These are phyloP conservation scores for Ganaspis brasiliensis DNA, from an alignment of 2,888 invertebrate genomes.

Conservation along the genomic window DNA sequence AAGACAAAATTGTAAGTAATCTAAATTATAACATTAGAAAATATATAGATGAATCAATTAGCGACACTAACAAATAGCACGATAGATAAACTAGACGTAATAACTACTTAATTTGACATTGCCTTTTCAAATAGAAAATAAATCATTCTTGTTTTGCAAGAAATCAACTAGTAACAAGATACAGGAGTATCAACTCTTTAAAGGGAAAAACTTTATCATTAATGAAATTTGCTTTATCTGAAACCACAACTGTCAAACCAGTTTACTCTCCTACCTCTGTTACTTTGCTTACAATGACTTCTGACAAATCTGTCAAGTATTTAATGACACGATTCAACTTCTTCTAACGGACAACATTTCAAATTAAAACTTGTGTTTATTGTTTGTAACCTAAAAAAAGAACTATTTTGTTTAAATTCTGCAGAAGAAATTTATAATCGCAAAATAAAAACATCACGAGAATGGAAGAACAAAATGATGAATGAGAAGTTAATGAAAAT, in stretches of 20 bases:
- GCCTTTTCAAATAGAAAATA: background rate
- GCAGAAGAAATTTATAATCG: background rate
- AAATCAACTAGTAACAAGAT: background rate
- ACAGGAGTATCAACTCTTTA: background rate
- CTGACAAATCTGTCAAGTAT: slow-evolving; percentile 2
- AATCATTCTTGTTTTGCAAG: background rate
- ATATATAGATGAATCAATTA: no score
- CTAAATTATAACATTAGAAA: no score
- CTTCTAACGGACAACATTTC: background rate
- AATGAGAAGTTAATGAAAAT: background rate
- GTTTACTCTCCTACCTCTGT: slow-evolving; percentile 19
- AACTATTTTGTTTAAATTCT: no score
- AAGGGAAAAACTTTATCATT: slow-evolving; percentile 1
- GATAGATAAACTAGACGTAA: no score
- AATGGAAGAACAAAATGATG: background rate
- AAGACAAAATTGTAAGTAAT: no score
- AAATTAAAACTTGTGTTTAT: background rate
- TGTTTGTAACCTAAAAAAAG: background rate
- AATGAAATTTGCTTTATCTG: slow-evolving; percentile 22
- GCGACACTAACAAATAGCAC: no score
- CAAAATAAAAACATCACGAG: no score
- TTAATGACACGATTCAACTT: background rate
- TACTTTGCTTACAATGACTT: slow-evolving; percentile 9
- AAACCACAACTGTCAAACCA: slow-evolving; percentile 36
- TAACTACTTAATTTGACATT: no score